These are phyloP conservation scores for Palythoa grandiflora DNA, from an alignment of 92 coral and sea anemone species.

Conservation along the genomic window DNA sequence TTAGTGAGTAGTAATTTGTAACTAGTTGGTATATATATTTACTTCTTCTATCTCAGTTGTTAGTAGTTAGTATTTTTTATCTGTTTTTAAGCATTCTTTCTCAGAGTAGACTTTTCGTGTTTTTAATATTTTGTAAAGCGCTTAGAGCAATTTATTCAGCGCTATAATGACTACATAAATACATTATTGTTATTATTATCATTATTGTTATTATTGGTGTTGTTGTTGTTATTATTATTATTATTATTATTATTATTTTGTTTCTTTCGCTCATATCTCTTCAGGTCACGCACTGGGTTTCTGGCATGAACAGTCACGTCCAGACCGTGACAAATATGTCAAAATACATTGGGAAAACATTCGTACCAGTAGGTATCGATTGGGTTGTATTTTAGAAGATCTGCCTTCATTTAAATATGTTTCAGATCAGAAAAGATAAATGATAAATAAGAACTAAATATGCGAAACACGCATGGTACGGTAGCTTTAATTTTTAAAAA, in stretches of 20 bases:
- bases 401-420: neutral
- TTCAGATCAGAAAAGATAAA: neutral
- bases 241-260: neutral
- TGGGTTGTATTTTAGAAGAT: neutral
- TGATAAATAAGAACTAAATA: too few relatives aligned
- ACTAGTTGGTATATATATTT: too few relatives aligned
- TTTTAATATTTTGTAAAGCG: too few relatives aligned
- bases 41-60: too few relatives aligned
- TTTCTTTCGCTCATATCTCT: neutral
- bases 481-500: too few relatives aligned
- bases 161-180: neutral
- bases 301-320: constrained; percentile 49
- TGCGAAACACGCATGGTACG: too few relatives aligned
- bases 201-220: neutral
- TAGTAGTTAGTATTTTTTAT: too few relatives aligned
- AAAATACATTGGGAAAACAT: constrained; percentile 8
- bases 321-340: constrained; percentile 31
- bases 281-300: constrained; percentile 48
- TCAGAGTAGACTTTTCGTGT: too few relatives aligned
- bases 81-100: too few relatives aligned
- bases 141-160: too few relatives aligned
- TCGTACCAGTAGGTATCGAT: neutral
- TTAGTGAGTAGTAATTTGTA: too few relatives aligned
- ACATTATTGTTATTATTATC: neutral
- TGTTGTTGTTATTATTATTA: too few relatives aligned